Base-by-base conservation (phyloP, 2,113 vertebrate genomes). In the Blennius ocellaris region DNA sequence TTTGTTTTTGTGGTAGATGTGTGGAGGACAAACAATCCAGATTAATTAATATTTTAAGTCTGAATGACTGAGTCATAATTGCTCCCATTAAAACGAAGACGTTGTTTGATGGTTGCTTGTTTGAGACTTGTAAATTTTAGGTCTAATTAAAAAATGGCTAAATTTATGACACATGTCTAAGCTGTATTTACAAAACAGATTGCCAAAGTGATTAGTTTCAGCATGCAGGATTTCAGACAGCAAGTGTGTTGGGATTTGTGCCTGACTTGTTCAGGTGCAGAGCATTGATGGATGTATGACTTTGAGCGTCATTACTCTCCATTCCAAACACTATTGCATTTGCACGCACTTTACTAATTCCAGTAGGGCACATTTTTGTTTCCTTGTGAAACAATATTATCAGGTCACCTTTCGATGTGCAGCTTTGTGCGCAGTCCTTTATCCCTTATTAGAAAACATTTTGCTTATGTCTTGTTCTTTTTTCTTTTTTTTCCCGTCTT, bases 201-300 rank as follows among this genome's bases (percentile, higher is more conserved):
- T 30, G 21, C 21, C 21, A 7, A 8, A 15, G 15, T 62, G 54
- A 83, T 66, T 47, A 76, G 11, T 57, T 67, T 48, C 43, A 47
- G 55, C n/a, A 5, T 37, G 9, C 67, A 45, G 43, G 48, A 36
- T n/a, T 75, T 62, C 36, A 70, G 41, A 53, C 1, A 54, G 69
- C 43, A 65, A 83, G 52, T 47, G 11, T 37, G 14, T 39, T 14
- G 55, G 61, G 57, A 69, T 30, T 30, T 30, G 21, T 30, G 21
- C 4, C 4, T 30, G 21, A 30, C 21, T 30, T 30, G 21, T 30
- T 30, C n/a, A n/a, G n/a, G 63, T 61, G 51, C 5, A 5, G 50
- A 65, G 16, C 53, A 6, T 14, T 81, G 65, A 80, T 53, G 78
- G 82, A 80, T 83, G 57, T 21, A 8, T 55, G 14, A 53, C 76